Conservation (phyloP, 2,888 invertebrate genomes). For the Dascillus cervinus region DNA sequence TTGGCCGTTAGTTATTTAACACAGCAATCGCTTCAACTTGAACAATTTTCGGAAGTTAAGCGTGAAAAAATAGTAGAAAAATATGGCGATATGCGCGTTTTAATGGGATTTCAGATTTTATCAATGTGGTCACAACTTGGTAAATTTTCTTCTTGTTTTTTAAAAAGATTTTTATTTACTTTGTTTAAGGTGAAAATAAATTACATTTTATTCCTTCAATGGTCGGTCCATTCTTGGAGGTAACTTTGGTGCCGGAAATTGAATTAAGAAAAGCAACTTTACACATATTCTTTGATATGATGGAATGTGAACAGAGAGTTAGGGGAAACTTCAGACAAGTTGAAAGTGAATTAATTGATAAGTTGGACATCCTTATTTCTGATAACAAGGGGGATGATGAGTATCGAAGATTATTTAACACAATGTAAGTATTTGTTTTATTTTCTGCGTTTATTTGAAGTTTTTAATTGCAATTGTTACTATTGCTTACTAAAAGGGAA, state of each 20-base stretch:
- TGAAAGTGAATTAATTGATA: conserved; percentile 89
- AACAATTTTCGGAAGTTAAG: conserved; percentile 74
- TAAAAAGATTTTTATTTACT: conserved; percentile 6
- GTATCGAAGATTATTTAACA: conserved; percentile 86
- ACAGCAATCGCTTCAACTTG: conserved; percentile 72
- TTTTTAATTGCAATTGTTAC: neutral
- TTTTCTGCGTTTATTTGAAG: conserved; percentile 8
- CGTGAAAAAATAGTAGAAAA: conserved; percentile 68
- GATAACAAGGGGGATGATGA: conserved; percentile 93
- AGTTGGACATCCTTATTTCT: conserved; percentile 84
- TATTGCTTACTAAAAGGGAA: conserved; percentile 55
- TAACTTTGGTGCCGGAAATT: conserved; percentile 81
- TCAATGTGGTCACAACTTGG: conserved; percentile 88
- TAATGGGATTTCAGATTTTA: conserved; percentile 86
- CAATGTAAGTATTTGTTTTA: conserved; percentile 68
- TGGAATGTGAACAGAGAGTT: conserved; percentile 82
- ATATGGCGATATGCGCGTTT: conserved; percentile 84
- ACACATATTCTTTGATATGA: conserved; percentile 90
- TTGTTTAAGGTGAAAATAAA: conserved; percentile 64
- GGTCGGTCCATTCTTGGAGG: conserved; percentile 89
- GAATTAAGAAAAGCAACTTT: conserved; percentile 82
- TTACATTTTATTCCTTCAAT: conserved; percentile 85
- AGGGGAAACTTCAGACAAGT: conserved; percentile 85
- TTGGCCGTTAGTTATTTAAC: conserved; percentile 73
- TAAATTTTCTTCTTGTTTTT: conserved; percentile 22